Evolutionary conservation across 2,113 vertebrate genomes (phyloP).

Genomic region (Microtus oregoni): DNA sequence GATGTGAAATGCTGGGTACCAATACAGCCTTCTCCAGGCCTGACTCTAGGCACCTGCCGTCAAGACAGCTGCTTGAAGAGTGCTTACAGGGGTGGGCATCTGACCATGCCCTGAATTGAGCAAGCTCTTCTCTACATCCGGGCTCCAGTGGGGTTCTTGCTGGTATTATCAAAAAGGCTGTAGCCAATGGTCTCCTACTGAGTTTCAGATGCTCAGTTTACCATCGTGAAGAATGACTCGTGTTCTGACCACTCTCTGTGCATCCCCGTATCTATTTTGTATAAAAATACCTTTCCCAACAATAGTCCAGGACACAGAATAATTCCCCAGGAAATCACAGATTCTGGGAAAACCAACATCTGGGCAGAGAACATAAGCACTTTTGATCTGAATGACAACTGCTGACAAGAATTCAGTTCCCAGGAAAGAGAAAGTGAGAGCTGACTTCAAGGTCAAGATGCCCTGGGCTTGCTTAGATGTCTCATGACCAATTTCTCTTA

Average conservation of each 20-base stretch:
- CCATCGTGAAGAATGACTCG: neutral
- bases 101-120: neutral
- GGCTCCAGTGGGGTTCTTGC: neutral
- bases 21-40: accelerated
- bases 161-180: neutral
- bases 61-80: neutral
- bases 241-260: neutral
- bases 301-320: neutral
- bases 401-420: neutral
- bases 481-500: neutral
- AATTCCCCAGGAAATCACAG: neutral
- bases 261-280: neutral
- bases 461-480: neutral
- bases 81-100: neutral
- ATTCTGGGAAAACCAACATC: neutral
- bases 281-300: neutral
- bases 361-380: neutral
- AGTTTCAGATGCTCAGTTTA: neutral
- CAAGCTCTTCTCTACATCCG: neutral
- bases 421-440: too few relatives aligned
- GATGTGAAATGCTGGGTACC: neutral
- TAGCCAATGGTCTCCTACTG: neutral
- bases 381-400: neutral
- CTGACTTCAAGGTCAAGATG: neutral
- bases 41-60: too few relatives aligned